Evolutionary conservation across 2,888 invertebrate species (phyloP).

Genomic region (Julus scanicus): DNA sequence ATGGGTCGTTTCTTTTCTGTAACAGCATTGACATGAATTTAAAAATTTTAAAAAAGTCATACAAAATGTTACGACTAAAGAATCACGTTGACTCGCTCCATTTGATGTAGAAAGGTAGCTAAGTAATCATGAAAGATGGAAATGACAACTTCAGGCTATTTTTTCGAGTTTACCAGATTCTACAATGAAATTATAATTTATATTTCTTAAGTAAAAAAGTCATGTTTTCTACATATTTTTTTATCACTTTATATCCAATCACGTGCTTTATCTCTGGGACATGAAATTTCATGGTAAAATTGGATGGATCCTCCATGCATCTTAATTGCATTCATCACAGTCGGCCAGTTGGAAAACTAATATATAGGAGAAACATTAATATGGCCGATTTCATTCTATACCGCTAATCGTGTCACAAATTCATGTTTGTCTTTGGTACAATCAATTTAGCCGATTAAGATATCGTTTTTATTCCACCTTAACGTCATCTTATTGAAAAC

Average conservation of each 20-base stretch:
- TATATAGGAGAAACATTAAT: too few species aligned
- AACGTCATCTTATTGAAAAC: too few species aligned
- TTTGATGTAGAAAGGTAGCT: not conserved
- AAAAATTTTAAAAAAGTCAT: not conserved
- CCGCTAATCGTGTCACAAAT: too few species aligned
- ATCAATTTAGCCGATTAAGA: too few species aligned
- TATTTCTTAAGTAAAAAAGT: not conserved
- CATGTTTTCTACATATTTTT: not conserved
- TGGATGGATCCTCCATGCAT: not conserved
- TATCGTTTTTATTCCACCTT: too few species aligned
- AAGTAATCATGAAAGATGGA: too few species aligned
- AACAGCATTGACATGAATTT: conserved; percentile 43
- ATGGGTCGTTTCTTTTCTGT: not conserved
- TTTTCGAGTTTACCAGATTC: not conserved
- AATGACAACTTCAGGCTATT: too few species aligned
- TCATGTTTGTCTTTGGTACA: too few species aligned
- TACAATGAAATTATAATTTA: conserved; percentile 1
- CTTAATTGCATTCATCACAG: too few species aligned
- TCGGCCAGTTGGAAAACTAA: too few species aligned
- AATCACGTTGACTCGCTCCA: not conserved
- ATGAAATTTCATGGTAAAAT: not conserved
- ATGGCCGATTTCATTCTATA: too few species aligned
- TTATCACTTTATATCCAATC: not conserved
- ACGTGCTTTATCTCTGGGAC: not conserved
- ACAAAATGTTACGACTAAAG: not conserved